A percentile compares a stretch with the other conserved stretches of the same genome.
Evolutionary conservation across 2,113 vertebrate species (phyloP).

Genomic region (Dendrocopos noguchii): DNA sequence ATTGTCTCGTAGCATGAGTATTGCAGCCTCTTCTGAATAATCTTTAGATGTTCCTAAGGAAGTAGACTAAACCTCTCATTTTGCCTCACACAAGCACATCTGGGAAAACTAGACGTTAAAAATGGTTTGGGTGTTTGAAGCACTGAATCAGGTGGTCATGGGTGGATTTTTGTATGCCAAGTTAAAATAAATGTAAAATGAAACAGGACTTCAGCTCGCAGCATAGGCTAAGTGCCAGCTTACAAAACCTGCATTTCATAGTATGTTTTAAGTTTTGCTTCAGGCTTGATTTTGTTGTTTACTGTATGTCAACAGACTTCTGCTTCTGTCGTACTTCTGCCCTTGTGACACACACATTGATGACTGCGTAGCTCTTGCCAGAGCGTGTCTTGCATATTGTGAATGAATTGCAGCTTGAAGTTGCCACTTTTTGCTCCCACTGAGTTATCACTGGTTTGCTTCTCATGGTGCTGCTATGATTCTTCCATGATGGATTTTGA

Average conservation of each 20-base stretch:
- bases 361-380: slow-evolving; percentile 33
- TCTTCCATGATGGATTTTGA: not conserved
- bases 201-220: not conserved
- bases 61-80: not conserved
- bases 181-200: not conserved
- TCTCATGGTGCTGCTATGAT: not conserved
- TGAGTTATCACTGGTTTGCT: not conserved
- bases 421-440: slow-evolving; percentile 31
- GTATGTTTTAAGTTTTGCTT: not conserved
- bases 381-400: not conserved
- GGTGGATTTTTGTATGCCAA: not conserved
- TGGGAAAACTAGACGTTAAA: not conserved
- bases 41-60: not conserved
- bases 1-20: not conserved
- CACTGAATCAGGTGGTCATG: not conserved
- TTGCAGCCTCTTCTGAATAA: not conserved
- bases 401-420: slow-evolving; percentile 51
- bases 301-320: slow-evolving; percentile 10
- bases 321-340: slow-evolving; percentile 17
- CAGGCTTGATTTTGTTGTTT: not conserved
- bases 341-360: not conserved
- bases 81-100: not conserved
- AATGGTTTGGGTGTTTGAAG: not conserved
- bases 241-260: not conserved
- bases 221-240: not conserved